phyloP scores from a whole-genome alignment of 2,888 invertebrate species.

The Silvanus unidentatus region DNA sequence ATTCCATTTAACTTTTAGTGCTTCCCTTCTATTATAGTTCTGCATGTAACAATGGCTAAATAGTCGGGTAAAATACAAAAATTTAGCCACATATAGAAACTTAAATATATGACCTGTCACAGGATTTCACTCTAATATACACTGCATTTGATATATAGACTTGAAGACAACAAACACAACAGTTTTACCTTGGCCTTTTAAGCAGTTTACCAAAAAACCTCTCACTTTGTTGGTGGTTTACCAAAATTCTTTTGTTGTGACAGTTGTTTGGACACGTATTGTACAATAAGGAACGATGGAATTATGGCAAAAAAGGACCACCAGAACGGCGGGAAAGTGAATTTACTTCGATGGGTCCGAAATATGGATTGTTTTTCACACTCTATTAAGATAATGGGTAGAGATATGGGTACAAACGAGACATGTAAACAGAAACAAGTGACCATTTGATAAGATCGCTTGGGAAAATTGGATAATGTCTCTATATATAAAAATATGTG shows the following conservation, averaged over 20 bases:
- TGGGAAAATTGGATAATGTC: conserved; percentile 1
- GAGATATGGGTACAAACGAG: too few species aligned
- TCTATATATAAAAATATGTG: neutral
- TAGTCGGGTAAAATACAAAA: conserved; percentile 33
- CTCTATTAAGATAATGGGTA: neutral
- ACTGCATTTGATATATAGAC: conserved; percentile 24
- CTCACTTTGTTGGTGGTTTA: conserved; percentile 13
- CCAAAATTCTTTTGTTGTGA: conserved; percentile 25
- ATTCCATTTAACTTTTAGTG: conserved; percentile 31
- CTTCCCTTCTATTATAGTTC: conserved; percentile 22
- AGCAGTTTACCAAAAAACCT: conserved; percentile 9
- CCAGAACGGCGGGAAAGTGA: too few species aligned
- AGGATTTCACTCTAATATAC: conserved; percentile 10
- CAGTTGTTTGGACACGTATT: conserved; percentile 18
- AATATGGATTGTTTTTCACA: neutral
- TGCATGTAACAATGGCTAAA: conserved; percentile 32
- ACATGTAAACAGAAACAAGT: too few species aligned
- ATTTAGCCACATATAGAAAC: conserved; percentile 19
- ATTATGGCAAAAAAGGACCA: conserved; percentile 8
- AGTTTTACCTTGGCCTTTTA: conserved; percentile 5
- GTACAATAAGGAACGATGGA: conserved; percentile 12
- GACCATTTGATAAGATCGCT: neutral
- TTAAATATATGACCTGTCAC: conserved; percentile 30
- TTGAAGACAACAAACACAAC: conserved; percentile 28
- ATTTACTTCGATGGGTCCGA: too few species aligned